Percentiles rank a stretch among this genome's conserved stretches.
Evolutionary conservation across 2,888 invertebrate genomes (phyloP).

Genomic region (Lumbricus terrestris): DNA sequence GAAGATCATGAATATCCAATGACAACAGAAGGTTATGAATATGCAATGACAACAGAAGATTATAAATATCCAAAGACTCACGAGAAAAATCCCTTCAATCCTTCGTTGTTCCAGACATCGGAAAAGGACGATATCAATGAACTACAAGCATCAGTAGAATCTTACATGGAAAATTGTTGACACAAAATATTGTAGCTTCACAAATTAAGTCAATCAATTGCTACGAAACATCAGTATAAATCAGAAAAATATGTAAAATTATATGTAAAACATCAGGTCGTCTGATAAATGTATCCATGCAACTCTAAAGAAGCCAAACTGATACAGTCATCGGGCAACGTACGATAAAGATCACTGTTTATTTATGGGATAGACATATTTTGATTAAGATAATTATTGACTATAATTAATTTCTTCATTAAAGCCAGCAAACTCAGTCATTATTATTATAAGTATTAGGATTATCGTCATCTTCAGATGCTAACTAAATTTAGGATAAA

Average conservation of each 20-base stretch:
- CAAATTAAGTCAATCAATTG: background rate
- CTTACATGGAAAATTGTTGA: background rate
- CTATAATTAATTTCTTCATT: too few species aligned
- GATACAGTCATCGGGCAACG: too few species aligned
- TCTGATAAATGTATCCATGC: too few species aligned
- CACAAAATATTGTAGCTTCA: background rate
- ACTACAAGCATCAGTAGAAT: slow-evolving; percentile 60
- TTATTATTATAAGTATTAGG: background rate
- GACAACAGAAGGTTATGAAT: background rate
- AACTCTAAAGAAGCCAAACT: too few species aligned
- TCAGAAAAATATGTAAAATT: too few species aligned
- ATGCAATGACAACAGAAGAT: slow-evolving; percentile 13
- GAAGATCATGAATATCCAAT: too few species aligned
- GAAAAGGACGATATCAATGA: slow-evolving; percentile 74
- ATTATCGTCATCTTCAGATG: background rate
- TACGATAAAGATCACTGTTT: too few species aligned
- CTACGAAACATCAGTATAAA: too few species aligned
- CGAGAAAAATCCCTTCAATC: slow-evolving; percentile 70
- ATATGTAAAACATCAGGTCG: too few species aligned
- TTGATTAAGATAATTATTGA: too few species aligned
- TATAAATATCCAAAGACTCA: slow-evolving; percentile 42
- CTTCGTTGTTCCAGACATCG: slow-evolving; percentile 82
- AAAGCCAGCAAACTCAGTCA: background rate
- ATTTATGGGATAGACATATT: too few species aligned
- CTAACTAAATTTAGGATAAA: too few species aligned